Evolutionary conservation across 2,113 vertebrate genomes (phyloP), one percentile per base, ranked within the genome.

Genomic region (Terrapene triunguis): DNA sequence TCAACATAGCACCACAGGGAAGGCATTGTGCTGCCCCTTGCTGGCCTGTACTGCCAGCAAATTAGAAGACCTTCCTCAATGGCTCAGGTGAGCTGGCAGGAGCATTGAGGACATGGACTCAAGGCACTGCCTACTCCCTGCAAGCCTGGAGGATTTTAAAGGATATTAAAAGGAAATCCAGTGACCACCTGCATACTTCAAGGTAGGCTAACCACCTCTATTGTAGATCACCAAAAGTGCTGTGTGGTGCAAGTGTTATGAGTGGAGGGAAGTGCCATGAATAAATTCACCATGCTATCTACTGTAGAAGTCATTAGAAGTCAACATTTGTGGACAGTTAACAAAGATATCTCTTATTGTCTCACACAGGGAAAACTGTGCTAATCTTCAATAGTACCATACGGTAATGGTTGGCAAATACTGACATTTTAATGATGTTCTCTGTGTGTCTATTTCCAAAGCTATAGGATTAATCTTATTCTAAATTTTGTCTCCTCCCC

Each of bases 241-340:
- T 76, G 11, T 54, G 3, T 11, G 80, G 4, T 55, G 9, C 13
- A 21, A n/a, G 14, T 81, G 4, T 10, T 69, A 80, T 65, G 2
- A 4, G 82, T 87, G 42, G 53, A 80, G 10, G 81, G 85, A 24
- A 89, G 93, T 81, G 22, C 0, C 16, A n/a, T n/a, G 0, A 53
- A 78, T 54, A 29, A 65, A 92, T 92, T 85, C 6, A 24, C 22
- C 69, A 9, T 85, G 3, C 8, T 79, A 3, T 13, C 14, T 87
- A 8, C 19, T 84, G 8, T 13, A 85, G 10, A 0, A 1, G 79
- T 35, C n/a, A 84, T 13, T 8, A 89, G 89, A 89, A 69, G 1
- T 10, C 0, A 89, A 24, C 5, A 35, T 84, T 79, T 91, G 5
- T 78, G 80, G 25, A 76, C 1, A 1, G 0, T 48, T 11, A 10